These are phyloP conservation scores for Zapus hudsonius DNA, from an alignment of 2,113 vertebrate species.

Conservation along the genomic window DNA sequence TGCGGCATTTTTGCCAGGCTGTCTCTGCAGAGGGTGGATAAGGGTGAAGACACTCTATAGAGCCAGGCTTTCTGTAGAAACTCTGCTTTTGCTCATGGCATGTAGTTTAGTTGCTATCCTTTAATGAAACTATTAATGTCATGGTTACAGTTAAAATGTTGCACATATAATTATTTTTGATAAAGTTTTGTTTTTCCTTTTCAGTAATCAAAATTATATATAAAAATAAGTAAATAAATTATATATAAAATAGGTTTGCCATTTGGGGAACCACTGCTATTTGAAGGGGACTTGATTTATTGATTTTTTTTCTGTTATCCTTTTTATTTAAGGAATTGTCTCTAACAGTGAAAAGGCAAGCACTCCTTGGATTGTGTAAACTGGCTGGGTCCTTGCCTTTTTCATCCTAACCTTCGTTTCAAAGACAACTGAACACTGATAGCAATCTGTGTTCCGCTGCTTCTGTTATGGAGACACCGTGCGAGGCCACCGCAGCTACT, in stretches of 20 bases:
- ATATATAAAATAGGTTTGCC: background rate
- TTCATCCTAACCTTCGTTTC: conserved; percentile 77
- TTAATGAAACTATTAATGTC: background rate
- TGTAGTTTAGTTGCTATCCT: background rate
- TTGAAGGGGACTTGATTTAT: conserved; percentile 37
- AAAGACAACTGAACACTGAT: conserved; percentile 78
- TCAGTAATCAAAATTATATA: background rate
- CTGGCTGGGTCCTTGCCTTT: conserved; percentile 34
- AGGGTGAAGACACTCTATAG: background rate
- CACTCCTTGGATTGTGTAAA: conserved; percentile 42
- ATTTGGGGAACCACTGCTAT: conserved; percentile 7
- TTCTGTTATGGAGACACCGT: conserved; percentile 69
- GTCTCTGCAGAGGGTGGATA: background rate
- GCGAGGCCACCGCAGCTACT: conserved; percentile 55
- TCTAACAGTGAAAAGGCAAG: conserved; percentile 36
- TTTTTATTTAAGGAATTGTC: conserved; percentile 34
- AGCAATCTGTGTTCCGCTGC: conserved; percentile 69
- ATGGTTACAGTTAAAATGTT: too few species aligned
- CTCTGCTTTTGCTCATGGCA: background rate
- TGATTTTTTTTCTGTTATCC: background rate
- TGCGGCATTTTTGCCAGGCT: background rate
- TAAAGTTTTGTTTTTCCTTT: background rate
- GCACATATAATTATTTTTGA: too few species aligned
- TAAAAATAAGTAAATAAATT: conserved; percentile 47
- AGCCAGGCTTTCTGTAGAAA: background rate